phyloP scores from a whole-genome alignment of 2,113 vertebrate species.

The Opisthocomus hoazin region DNA sequence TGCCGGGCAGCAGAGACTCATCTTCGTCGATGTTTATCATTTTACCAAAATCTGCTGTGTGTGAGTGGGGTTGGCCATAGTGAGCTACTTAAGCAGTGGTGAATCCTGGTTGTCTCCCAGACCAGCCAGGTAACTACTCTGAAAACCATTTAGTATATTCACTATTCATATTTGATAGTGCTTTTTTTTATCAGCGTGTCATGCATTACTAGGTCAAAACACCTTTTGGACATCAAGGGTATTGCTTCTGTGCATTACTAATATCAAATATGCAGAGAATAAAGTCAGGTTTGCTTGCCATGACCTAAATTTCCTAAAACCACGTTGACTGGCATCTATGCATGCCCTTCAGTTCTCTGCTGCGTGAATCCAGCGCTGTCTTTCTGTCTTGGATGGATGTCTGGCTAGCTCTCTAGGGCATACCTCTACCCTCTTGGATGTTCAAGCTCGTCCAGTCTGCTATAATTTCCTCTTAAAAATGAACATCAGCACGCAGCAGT shows the following conservation, averaged over 20 bases:
- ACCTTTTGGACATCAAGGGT: neutral
- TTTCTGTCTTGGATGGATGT: neutral
- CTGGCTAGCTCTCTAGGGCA: neutral
- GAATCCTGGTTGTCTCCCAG: neutral
- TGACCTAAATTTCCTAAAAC: conserved; percentile 7
- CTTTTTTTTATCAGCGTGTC: neutral
- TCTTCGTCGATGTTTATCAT: neutral
- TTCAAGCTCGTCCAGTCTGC: neutral
- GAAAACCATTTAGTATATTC: neutral
- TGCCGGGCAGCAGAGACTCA: neutral
- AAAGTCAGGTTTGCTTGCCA: neutral
- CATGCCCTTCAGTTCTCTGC: neutral
- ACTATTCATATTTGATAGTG: neutral
- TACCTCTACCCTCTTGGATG: neutral
- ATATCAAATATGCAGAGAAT: neutral
- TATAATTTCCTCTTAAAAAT: neutral
- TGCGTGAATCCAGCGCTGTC: neutral
- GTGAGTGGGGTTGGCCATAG: neutral
- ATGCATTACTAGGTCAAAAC: neutral
- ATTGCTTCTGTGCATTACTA: neutral
- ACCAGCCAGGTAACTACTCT: neutral
- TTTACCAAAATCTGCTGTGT: neutral
- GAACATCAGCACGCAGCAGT: neutral
- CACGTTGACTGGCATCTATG: rapidly evolving
- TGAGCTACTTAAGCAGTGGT: neutral